Evolutionary conservation across 2,888 invertebrate species (phyloP).

Genomic region (Pachycephus smyrnensis): DNA sequence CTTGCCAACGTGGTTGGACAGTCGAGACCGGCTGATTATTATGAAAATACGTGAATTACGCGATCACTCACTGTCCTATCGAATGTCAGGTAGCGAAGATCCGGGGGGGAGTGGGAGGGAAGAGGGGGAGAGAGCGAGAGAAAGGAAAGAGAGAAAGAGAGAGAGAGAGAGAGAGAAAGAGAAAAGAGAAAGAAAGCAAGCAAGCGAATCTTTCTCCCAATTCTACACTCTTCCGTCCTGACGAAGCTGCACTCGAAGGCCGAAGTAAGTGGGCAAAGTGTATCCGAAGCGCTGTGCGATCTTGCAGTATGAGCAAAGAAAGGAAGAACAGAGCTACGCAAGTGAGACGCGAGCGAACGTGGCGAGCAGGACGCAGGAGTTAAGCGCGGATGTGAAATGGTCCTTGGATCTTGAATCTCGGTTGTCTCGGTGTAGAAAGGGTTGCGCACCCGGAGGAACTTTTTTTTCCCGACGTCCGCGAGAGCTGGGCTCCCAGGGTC

Average conservation of each 20-base stretch:
- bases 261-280: background rate
- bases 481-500: constrained; percentile 56
- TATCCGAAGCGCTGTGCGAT: background rate
- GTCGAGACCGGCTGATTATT: background rate
- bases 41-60: background rate
- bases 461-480: constrained; percentile 1
- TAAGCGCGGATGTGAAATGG: constrained; percentile 20
- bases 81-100: background rate
- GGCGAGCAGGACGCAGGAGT: background rate
- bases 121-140: background rate
- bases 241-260: background rate
- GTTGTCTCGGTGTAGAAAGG: constrained; percentile 1
- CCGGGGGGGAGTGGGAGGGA: background rate
- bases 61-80: background rate
- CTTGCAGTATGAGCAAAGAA: background rate
- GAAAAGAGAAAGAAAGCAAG: background rate
- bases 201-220: background rate
- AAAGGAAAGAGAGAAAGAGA: constrained; percentile 3
- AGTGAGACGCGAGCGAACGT: background rate
- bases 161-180: background rate
- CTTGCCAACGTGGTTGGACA: background rate
- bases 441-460: constrained; percentile 4
- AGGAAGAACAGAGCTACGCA: background rate
- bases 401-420: constrained; percentile 20
- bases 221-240: background rate